phyloP scores from a whole-genome alignment of 92 coral and sea anemone genomes.

The Parazoanthus swiftii region DNA sequence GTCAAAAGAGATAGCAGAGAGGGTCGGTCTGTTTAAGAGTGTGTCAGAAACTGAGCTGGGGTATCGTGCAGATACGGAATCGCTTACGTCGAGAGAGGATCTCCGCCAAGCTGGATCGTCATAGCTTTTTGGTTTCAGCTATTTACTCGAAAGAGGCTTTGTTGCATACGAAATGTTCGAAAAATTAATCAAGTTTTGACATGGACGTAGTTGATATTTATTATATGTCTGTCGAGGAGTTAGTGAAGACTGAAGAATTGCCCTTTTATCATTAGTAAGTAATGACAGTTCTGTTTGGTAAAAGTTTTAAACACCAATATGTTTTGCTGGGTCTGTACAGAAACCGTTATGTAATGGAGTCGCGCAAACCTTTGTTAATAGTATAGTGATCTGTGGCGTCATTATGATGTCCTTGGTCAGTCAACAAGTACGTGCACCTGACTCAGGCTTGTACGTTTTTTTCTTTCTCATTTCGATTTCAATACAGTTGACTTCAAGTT shows the following conservation, averaged over 20 bases:
- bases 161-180: neutral
- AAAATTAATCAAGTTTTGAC: neutral
- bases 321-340: no score
- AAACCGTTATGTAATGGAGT: no score
- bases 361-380: no score
- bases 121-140: neutral
- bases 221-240: neutral
- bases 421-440: no score
- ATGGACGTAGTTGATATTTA: neutral
- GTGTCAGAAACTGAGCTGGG: constrained; percentile 76
- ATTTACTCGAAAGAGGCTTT: neutral
- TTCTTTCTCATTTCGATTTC: no score
- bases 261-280: neutral
- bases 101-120: constrained; percentile 35
- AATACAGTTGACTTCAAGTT: no score
- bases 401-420: no score
- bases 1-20: constrained; percentile 32
- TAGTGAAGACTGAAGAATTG: neutral
- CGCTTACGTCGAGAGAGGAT: constrained; percentile 62
- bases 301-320: neutral
- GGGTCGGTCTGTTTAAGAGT: constrained; percentile 27
- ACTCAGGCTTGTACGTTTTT: no score
- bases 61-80: constrained; percentile 79
- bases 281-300: neutral
- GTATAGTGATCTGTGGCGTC: no score